Conservation (phyloP, 1,140 invertebrate genomes). For the Listronotus bonariensis region DNA sequence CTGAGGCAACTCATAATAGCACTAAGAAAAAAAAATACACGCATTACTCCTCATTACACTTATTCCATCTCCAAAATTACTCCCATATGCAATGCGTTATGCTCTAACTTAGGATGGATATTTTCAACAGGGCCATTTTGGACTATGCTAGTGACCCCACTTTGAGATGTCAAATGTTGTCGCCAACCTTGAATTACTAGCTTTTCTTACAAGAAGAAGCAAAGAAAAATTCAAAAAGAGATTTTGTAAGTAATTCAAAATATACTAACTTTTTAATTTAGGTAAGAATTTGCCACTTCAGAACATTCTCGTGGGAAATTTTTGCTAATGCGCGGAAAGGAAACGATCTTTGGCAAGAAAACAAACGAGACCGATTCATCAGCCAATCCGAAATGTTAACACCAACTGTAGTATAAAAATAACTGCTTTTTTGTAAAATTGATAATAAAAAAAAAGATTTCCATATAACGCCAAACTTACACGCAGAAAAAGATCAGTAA, state of each 20-base stretch:
- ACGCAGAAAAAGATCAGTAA: too few relatives aligned
- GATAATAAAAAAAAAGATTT: too few relatives aligned
- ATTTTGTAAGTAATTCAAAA: conserved; percentile 36
- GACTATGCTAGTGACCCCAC: conserved; percentile 36
- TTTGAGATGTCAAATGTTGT: conserved; percentile 42
- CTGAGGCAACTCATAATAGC: conserved; percentile 39
- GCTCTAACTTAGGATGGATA: conserved; percentile 36
- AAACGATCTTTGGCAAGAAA: too few relatives aligned
- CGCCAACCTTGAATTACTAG: conserved; percentile 43
- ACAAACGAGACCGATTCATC: too few relatives aligned
- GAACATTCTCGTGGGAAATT: too few relatives aligned
- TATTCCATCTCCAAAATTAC: conserved; percentile 42
- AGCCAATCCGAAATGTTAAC: too few relatives aligned
- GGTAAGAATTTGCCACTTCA: too few relatives aligned
- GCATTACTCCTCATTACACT: conserved; percentile 41
- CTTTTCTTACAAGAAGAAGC: conserved; percentile 40
- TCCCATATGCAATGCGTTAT: conserved; percentile 14
- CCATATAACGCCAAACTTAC: too few relatives aligned
- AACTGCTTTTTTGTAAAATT: too few relatives aligned
- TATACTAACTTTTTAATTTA: too few relatives aligned
- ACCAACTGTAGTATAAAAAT: too few relatives aligned
- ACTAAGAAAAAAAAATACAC: conserved; percentile 40
- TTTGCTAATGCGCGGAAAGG: too few relatives aligned
- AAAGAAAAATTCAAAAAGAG: conserved; percentile 34
- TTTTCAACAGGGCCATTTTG: conserved; percentile 41